Evolutionary conservation across 2,888 invertebrate species (phyloP).

Genomic region (Strigamia transsilvanica): DNA sequence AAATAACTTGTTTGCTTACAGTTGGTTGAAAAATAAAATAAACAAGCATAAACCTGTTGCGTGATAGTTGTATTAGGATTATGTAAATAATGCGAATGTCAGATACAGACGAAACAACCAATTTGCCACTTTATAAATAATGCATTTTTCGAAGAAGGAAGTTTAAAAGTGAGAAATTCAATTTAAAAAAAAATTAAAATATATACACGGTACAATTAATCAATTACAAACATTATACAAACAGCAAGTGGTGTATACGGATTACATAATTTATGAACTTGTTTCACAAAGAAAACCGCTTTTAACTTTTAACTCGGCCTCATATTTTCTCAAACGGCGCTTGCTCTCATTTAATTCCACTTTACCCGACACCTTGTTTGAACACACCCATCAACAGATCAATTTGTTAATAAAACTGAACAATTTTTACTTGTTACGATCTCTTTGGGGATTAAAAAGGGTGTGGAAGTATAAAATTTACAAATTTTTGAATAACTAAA

Average conservation of each 20-base stretch:
- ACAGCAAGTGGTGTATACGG: not conserved
- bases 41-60: constrained; percentile 12
- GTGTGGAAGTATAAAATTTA: not conserved
- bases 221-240: not conserved
- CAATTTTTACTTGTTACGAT: not conserved
- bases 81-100: constrained; percentile 16
- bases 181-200: not conserved
- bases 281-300: constrained; percentile 16
- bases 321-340: not conserved
- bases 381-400: constrained; percentile 38
- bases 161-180: not conserved
- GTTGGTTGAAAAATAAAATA: constrained; percentile 14
- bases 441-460: not conserved
- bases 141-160: constrained; percentile 2
- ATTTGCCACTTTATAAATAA: constrained; percentile 29
- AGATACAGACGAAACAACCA: not conserved
- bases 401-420: constrained; percentile 1
- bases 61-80: not conserved
- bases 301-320: not conserved
- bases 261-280: constrained; percentile 18
- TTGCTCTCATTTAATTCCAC: constrained; percentile 26
- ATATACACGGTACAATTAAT: not conserved
- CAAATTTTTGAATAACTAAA: too few relatives aligned
- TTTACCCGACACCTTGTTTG: constrained; percentile 12
- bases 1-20: not conserved